A percentile compares a stretch with the other conserved stretches of the same genome.
phyloP scores from a whole-genome alignment of 2,797 vertebrate species.

The Xenentodon cancila region DNA sequence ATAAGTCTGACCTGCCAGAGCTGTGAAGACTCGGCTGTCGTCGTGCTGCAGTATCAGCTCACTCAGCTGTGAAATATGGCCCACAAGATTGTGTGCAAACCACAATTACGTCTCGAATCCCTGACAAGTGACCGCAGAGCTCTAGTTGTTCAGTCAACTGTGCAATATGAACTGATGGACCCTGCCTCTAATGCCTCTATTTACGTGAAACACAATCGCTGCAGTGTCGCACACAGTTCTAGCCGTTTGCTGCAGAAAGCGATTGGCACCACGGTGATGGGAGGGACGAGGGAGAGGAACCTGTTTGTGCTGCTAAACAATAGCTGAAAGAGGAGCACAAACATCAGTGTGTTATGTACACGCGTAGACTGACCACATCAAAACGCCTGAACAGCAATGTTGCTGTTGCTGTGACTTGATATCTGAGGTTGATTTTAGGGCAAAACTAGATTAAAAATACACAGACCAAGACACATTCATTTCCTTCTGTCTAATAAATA shows the following conservation, averaged over 20 bases:
- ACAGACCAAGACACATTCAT: conserved; percentile 6
- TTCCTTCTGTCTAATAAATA: not conserved
- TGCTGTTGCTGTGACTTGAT: conserved; percentile 28
- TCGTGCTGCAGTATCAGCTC: conserved; percentile 55
- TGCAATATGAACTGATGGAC: conserved; percentile 61
- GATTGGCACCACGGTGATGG: conserved; percentile 51
- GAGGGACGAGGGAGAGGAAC: conserved; percentile 28
- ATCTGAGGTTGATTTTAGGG: conserved; percentile 19
- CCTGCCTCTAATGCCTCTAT: conserved; percentile 55
- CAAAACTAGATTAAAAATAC: not conserved
- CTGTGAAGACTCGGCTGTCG: conserved; percentile 27
- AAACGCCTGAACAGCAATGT: conserved; percentile 25
- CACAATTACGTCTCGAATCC: conserved; percentile 57
- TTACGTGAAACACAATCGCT: conserved; percentile 58
- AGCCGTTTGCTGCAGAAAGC: conserved; percentile 31
- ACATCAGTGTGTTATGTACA: conserved; percentile 14
- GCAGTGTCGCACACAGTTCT: conserved; percentile 52
- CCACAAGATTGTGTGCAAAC: conserved; percentile 64
- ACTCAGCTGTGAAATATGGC: conserved; percentile 67
- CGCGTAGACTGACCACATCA: conserved; percentile 13
- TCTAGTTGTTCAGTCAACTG: conserved; percentile 63
- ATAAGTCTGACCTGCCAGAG: not conserved
- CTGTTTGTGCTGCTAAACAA: conserved; percentile 50
- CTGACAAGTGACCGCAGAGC: conserved; percentile 68
- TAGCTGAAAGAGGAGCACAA: conserved; percentile 30